phyloP scores from a whole-genome alignment of 2,888 invertebrate genomes.

The Pammene aurita region DNA sequence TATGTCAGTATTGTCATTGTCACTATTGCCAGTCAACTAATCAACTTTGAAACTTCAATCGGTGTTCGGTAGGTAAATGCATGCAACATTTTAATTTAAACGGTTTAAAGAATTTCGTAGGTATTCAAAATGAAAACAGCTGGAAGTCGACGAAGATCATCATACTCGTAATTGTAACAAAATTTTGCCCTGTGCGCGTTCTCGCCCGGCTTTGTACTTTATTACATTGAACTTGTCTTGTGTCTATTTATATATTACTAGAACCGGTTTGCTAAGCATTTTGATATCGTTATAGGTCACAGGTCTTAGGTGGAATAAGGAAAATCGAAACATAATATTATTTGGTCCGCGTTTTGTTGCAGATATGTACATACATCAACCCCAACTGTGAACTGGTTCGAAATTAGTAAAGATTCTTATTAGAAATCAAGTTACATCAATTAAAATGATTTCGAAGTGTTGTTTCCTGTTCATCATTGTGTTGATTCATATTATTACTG shows the following conservation, averaged over 20 bases:
- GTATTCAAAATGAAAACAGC: no score
- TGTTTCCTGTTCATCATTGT: conserved; percentile 6
- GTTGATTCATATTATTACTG: conserved; percentile 26
- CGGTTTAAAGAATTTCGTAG: no score
- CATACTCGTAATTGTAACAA: no score
- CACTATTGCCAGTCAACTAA: no score
- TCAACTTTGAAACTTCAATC: no score
- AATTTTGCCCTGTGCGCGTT: neutral
- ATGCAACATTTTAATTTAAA: no score
- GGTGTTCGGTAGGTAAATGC: no score
- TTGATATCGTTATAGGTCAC: conserved; percentile 33
- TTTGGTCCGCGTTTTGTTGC: conserved; percentile 26
- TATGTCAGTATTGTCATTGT: no score
- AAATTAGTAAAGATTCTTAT: neutral
- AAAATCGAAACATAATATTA: conserved; percentile 21
- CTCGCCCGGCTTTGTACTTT: neutral
- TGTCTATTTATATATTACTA: conserved; percentile 2
- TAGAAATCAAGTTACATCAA: conserved; percentile 3
- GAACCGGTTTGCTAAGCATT: conserved; percentile 28
- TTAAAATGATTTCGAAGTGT: conserved; percentile 27
- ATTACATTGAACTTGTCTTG: conserved; percentile 1
- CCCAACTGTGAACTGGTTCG: neutral
- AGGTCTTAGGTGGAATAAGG: conserved; percentile 11
- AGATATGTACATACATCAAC: conserved; percentile 21
- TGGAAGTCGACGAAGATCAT: no score